A percentile compares a stretch with the other conserved stretches of the same genome.
These are phyloP conservation scores for Eulimnadia texana DNA, from an alignment of 1,140 invertebrate species.

Conservation along the genomic window DNA sequence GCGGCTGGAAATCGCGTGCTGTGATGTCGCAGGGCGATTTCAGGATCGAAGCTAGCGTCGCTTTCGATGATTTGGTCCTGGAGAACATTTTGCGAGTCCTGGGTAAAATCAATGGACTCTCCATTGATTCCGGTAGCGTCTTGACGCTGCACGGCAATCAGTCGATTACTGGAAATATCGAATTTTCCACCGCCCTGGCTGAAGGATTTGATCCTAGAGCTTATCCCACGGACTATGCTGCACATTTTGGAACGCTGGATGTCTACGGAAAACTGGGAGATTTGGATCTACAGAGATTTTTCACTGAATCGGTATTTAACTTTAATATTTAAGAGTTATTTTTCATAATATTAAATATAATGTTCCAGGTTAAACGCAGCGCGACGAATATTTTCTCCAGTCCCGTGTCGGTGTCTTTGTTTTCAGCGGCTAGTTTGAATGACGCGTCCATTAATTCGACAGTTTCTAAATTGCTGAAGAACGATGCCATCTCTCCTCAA, in stretches of 20 bases:
- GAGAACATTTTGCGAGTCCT: background rate
- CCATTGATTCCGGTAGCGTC: background rate
- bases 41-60: background rate
- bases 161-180: background rate
- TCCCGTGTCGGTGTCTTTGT: background rate
- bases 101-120: background rate
- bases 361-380: background rate
- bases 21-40: background rate
- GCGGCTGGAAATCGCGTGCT: background rate
- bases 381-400: background rate
- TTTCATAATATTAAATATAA: too few species aligned
- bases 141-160: background rate
- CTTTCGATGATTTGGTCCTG: background rate
- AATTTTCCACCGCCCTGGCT: background rate
- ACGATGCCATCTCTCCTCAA: too few species aligned
- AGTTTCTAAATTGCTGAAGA: too few species aligned
- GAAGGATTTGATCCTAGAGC: background rate
- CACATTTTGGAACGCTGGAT: background rate
- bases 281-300: background rate
- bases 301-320: background rate
- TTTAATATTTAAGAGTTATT: background rate
- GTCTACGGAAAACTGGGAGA: background rate
- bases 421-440: background rate
- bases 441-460: background rate
- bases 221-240: background rate